phyloP scores from a whole-genome alignment of 2,888 invertebrate genomes.

The Chorisops tibialis region DNA sequence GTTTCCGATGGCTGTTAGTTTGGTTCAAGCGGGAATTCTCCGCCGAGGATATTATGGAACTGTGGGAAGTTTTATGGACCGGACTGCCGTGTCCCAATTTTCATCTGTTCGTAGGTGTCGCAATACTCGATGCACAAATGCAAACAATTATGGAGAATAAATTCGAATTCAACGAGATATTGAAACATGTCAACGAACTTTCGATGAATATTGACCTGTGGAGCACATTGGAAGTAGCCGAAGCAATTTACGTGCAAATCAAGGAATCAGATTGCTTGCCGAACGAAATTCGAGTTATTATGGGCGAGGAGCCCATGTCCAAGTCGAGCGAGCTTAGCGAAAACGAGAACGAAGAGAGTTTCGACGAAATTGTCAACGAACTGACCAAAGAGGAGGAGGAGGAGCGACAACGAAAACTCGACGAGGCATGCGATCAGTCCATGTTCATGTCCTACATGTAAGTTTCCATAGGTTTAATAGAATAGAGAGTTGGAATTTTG shows the following conservation, averaged over 20 bases:
- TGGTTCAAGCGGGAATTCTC: conserved; percentile 94
- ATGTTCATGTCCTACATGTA: conserved; percentile 45
- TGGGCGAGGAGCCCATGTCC: conserved; percentile 61
- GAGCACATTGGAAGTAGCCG: conserved; percentile 78
- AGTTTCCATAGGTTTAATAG: conserved; percentile 4
- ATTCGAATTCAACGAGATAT: conserved; percentile 93
- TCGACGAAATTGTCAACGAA: conserved; percentile 44
- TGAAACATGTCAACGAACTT: conserved; percentile 95
- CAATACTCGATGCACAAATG: conserved; percentile 88
- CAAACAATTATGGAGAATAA: conserved; percentile 82
- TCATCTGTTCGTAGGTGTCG: conserved; percentile 87
- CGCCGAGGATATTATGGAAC: conserved; percentile 77
- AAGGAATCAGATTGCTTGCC: conserved; percentile 67
- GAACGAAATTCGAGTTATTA: conserved; percentile 66
- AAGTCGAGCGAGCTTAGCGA: conserved; percentile 34
- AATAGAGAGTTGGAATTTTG: too few species aligned
- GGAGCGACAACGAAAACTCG: conserved; percentile 47
- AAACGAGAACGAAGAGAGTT: conserved; percentile 38
- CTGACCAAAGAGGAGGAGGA: conserved; percentile 44
- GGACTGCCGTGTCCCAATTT: conserved; percentile 92
- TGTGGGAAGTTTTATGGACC: conserved; percentile 98
- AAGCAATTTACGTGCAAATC: conserved; percentile 89
- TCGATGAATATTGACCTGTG: conserved; percentile 82
- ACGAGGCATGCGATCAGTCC: conserved; percentile 50
- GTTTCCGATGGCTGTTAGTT: conserved; percentile 96